These are phyloP conservation scores for Paracentrotus lividus DNA, from an alignment of 53 echinoderm and acorn worm species.

Conservation along the genomic window DNA sequence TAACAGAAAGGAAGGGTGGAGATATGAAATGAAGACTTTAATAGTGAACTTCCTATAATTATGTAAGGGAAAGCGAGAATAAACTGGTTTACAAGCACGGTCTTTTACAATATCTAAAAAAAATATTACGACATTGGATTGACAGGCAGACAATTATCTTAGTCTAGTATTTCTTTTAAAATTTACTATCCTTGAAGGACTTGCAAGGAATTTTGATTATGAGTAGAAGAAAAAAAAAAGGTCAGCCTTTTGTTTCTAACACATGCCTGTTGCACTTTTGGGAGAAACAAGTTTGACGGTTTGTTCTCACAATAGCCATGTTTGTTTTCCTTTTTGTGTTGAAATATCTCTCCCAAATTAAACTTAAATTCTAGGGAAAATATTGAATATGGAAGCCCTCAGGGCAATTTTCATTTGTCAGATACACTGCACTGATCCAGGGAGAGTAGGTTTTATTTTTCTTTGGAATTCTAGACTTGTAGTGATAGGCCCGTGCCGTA, in stretches of 20 bases:
- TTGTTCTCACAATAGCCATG: conserved; percentile 62
- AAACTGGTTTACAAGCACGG: not conserved
- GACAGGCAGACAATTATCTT: conserved; percentile 19
- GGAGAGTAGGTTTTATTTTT: conserved; percentile 71
- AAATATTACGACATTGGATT: not conserved
- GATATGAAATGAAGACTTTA: no score
- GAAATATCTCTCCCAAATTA: conserved; percentile 68
- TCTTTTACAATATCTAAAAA: not conserved
- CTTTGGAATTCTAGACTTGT: conserved; percentile 61
- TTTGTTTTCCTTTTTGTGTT: conserved; percentile 70
- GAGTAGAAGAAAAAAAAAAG: not conserved
- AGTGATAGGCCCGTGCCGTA: conserved; percentile 62
- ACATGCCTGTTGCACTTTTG: conserved; percentile 62
- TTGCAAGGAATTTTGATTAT: conserved; percentile 59
- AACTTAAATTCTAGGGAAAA: conserved; percentile 66
- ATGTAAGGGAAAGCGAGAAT: no score
- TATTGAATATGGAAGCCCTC: conserved; percentile 62
- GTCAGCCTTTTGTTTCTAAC: conserved; percentile 39
- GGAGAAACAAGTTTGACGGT: conserved; percentile 41
- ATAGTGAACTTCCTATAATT: no score
- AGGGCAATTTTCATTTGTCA: conserved; percentile 70
- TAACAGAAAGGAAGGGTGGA: not conserved
- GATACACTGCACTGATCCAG: conserved; percentile 60
- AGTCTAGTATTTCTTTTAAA: not conserved
- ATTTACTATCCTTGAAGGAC: not conserved